Conservation (phyloP, 2,888 invertebrate species). For the Pelosia muscerda region DNA sequence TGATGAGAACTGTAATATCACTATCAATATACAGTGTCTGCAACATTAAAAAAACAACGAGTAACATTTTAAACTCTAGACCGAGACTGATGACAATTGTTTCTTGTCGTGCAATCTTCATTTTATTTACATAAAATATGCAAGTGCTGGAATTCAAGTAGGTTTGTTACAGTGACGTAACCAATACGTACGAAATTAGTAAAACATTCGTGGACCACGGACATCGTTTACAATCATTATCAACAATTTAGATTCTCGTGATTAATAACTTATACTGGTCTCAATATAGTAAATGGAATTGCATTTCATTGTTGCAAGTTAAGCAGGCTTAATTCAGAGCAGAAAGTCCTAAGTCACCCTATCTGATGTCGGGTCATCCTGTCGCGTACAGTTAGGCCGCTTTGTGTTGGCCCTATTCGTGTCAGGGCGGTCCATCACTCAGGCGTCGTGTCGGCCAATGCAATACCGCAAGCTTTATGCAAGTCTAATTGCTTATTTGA, state of each 20-base stretch:
- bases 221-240: conserved; percentile 76
- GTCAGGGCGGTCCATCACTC: conserved; percentile 75
- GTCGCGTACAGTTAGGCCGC: conserved; percentile 77
- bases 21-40: conserved; percentile 23
- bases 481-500: conserved; percentile 51
- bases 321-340: conserved; percentile 53
- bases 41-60: conserved; percentile 37
- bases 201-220: conserved; percentile 76
- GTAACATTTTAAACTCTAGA: conserved; percentile 58
- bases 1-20: conserved; percentile 6
- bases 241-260: conserved; percentile 76
- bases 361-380: conserved; percentile 72
- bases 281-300: conserved; percentile 54
- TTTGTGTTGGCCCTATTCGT: conserved; percentile 77
- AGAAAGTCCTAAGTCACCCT: conserved; percentile 66
- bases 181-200: conserved; percentile 74
- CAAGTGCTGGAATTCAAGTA: conserved; percentile 73
- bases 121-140: conserved; percentile 78
- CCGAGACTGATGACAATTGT: conserved; percentile 63
- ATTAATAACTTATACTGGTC: conserved; percentile 68
- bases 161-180: conserved; percentile 77
- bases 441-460: conserved; percentile 55
- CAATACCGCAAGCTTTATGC: conserved; percentile 70
- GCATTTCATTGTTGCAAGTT: conserved; percentile 55
- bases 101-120: conserved; percentile 72